Conservation (phyloP, 2,888 invertebrate genomes). For the Cremastinae sp. region DNA sequence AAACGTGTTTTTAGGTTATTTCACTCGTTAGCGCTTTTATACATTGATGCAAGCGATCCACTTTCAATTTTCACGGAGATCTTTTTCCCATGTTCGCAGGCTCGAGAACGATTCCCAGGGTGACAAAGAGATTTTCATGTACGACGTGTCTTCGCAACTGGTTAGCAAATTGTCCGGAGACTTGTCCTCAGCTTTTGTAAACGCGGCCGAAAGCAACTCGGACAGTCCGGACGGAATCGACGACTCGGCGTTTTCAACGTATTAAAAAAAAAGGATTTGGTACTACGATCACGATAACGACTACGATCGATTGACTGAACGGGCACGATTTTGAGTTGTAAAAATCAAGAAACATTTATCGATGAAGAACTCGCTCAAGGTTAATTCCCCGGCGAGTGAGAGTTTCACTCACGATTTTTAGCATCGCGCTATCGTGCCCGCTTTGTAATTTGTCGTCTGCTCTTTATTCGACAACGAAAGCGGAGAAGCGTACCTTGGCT, state of each 20-base stretch:
- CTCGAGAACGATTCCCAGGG: constrained; percentile 79
- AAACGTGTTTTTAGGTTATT: not conserved
- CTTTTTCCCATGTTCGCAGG: constrained; percentile 76
- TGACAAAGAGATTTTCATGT: constrained; percentile 92
- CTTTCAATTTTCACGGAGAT: constrained; percentile 28
- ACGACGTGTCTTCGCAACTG: constrained; percentile 87
- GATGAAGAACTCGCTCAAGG: not conserved
- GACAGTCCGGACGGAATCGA: constrained; percentile 72
- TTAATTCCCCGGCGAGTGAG: not conserved
- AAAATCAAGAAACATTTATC: too few species aligned
- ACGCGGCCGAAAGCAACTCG: constrained; percentile 93
- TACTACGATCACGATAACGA: not conserved
- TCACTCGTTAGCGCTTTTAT: not conserved
- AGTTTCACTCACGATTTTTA: constrained; percentile 8
- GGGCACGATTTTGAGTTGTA: constrained; percentile 3
- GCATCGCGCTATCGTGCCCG: constrained; percentile 21
- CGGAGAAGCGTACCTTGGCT: constrained; percentile 12
- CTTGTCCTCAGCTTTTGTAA: constrained; percentile 91
- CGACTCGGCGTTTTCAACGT: constrained; percentile 62
- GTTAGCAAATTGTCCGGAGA: constrained; percentile 91
- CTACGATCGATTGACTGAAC: constrained; percentile 1
- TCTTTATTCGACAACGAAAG: constrained; percentile 43
- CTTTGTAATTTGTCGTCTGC: constrained; percentile 1
- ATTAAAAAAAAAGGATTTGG: constrained; percentile 24
- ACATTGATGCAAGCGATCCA: constrained; percentile 6